Base-by-base conservation (phyloP, 1,140 invertebrate genomes). In the Gryllus bimaculatus region DNA sequence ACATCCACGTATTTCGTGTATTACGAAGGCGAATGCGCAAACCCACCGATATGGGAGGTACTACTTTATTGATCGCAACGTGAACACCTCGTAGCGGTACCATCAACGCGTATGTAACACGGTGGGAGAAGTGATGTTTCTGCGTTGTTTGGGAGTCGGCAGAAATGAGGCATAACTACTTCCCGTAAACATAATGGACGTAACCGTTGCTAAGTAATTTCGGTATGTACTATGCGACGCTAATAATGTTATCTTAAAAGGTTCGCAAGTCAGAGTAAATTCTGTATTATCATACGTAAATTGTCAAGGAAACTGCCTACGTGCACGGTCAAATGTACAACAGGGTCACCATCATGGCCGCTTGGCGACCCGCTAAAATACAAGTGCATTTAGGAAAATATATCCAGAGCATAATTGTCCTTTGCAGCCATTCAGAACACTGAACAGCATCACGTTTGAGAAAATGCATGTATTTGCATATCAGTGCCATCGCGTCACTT, bases 321-420 rank as follows among this genome's bases (percentile, higher is more conserved):
- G 78, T 47, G 39, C 78, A 47, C 39, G 48, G 39, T 39, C 66
- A 73, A 73, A 48, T 47, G 73, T 66, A 66, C 78, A 74, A 79
- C n/a, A 74, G 39, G 47, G 39, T 77, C 20, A 8, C 76, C 47
- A 79, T 74, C 73, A 79, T 79, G 78, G 78, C 78, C 78, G 78
- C 78, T 21, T 74, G 74, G 78, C 73, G 74, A 74, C 78, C 66
- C 66, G 78, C 76, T 79, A 20, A 47, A 75, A 79, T 74, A 48
- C 47, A 75, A 75, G 21, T 20, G 78, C 47, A 47, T 48, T 8
- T 39, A 39, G 26, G 26, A 39, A 39, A 39, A 39, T 39, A 39
- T 39, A 2, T 39, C 26, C 5, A 5, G 26, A 39, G 26, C 26
- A 39, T 39, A 39, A 39, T 39, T 5, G 26, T 5, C 1, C 1